Percentiles rank a stretch among this genome's conserved stretches.
Evolutionary conservation across 2,113 vertebrate genomes (phyloP).

Genomic region (Solea senegalensis): DNA sequence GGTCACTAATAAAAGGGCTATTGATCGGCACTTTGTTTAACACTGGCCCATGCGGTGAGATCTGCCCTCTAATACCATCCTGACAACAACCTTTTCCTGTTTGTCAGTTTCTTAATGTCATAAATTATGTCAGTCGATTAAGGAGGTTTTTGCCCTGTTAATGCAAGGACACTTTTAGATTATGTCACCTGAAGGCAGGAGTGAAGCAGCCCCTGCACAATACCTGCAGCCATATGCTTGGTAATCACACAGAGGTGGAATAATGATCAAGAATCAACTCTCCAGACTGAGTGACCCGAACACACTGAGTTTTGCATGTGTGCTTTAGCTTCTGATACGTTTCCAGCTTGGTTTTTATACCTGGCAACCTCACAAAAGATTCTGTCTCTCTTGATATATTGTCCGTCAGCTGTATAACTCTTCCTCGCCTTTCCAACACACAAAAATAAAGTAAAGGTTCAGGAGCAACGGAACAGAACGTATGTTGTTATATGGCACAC

Average conservation of each 20-base stretch:
- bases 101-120: conserved; percentile 80
- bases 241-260: not conserved
- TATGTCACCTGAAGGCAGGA: conserved; percentile 7
- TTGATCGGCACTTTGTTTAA: conserved; percentile 89
- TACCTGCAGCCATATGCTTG: not conserved
- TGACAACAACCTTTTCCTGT: conserved; percentile 87
- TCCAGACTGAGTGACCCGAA: not conserved
- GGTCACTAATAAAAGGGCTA: conserved; percentile 88
- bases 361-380: too few species aligned
- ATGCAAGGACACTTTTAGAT: conserved; percentile 36
- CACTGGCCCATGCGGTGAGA: conserved; percentile 74
- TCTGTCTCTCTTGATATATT: too few species aligned
- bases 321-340: not conserved
- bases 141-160: conserved; percentile 46
- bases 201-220: not conserved
- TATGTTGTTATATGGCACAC: too few species aligned
- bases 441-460: too few species aligned
- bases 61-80: conserved; percentile 84
- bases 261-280: not conserved
- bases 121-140: conserved; percentile 82
- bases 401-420: too few species aligned
- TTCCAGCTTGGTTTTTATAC: too few species aligned
- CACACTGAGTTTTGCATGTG: not conserved
- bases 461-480: too few species aligned
- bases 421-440: too few species aligned